Percentiles rank a stretch among this genome's conserved stretches.
Conservation (phyloP, 1,140 invertebrate species). For the Aphaenogaster floridana region DNA sequence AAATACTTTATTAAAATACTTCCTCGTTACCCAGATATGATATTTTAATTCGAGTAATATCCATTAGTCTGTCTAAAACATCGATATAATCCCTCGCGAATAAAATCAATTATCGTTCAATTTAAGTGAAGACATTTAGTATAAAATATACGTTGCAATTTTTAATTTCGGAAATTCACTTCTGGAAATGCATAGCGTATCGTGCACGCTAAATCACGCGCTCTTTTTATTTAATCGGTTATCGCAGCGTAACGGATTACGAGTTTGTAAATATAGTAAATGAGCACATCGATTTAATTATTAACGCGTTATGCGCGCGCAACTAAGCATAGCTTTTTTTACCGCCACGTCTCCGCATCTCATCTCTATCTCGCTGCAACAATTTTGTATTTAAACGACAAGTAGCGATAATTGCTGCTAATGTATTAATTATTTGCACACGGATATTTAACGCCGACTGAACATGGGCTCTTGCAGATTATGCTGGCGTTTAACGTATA, state of each 20-base stretch:
- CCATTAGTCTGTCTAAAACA: not conserved
- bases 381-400: conserved; percentile 19
- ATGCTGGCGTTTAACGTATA: not conserved
- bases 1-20: not conserved
- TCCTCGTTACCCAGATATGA: not conserved
- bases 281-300: conserved; percentile 63
- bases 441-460: not conserved
- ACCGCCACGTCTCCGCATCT: conserved; percentile 16
- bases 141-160: conserved; percentile 14
- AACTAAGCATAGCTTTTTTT: conserved; percentile 40
- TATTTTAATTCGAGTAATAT: not conserved
- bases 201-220: conserved; percentile 19
- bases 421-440: not conserved
- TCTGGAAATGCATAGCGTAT: not conserved
- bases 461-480: not conserved
- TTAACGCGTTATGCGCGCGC: conserved; percentile 60
- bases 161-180: conserved; percentile 2
- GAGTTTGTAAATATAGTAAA: conserved; percentile 64
- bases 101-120: not conserved
- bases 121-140: conserved; percentile 25
- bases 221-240: conserved; percentile 54
- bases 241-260: conserved; percentile 58
- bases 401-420: not conserved
- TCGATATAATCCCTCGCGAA: not conserved
- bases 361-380: conserved; percentile 18